A percentile compares a stretch with the other conserved stretches of the same genome.
These are phyloP conservation scores for Sinotaia quadrata DNA, from an alignment of 2,888 invertebrate genomes.

Conservation along the genomic window DNA sequence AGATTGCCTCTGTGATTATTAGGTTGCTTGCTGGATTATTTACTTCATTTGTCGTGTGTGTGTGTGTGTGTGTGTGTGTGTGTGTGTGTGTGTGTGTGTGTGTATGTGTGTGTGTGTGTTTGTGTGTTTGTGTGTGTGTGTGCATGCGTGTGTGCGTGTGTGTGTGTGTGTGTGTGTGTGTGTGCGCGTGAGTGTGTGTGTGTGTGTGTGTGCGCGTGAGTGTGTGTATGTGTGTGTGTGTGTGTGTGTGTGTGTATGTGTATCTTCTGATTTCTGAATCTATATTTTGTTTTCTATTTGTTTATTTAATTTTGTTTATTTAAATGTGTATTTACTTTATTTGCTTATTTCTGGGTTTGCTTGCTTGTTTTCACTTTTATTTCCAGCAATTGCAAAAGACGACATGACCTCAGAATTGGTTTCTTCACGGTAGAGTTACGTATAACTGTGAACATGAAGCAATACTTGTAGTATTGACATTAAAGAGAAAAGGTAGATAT, in stretches of 20 bases:
- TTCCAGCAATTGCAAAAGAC: too few species aligned
- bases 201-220: slow-evolving; percentile 11
- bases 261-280: not conserved
- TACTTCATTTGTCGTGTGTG: not conserved
- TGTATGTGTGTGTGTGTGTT: too few species aligned
- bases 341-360: not conserved
- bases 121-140: not conserved
- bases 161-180: not conserved
- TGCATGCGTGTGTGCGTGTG: not conserved
- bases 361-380: not conserved
- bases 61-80: slow-evolving; percentile 8
- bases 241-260: slow-evolving; percentile 8
- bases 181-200: slow-evolving; percentile 8
- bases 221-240: not conserved
- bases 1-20: too few species aligned
- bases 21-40: too few species aligned
- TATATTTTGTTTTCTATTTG: not conserved
- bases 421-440: too few species aligned
- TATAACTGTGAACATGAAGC: too few species aligned
- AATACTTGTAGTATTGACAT: too few species aligned
- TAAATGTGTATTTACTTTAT: not conserved
- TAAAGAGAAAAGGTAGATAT: too few species aligned
- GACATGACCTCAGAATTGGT: too few species aligned
- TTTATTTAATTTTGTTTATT: not conserved
- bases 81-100: slow-evolving; percentile 12